Evolutionary conservation across 2,888 invertebrate species (phyloP).

Genomic region (Cynaeus angustus): DNA sequence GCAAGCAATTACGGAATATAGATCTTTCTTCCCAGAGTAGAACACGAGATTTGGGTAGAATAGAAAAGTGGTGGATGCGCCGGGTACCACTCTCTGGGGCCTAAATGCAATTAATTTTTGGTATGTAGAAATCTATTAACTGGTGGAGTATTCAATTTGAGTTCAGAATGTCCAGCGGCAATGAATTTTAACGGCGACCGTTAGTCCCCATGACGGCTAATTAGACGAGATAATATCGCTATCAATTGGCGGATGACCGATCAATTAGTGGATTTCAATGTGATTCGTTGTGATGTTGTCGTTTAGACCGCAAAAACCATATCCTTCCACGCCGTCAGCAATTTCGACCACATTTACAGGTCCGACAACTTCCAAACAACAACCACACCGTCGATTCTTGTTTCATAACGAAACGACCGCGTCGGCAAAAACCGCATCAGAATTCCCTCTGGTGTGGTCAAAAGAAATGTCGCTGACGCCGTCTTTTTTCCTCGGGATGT

Average conservation of each 20-base stretch:
- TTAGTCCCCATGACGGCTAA: slow-evolving; percentile 41
- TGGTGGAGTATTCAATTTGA: slow-evolving; percentile 36
- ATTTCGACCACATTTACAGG: slow-evolving; percentile 48
- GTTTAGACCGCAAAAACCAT: slow-evolving; percentile 51
- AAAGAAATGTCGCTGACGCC: slow-evolving; percentile 25
- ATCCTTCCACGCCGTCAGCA: slow-evolving; percentile 53
- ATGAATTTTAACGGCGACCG: slow-evolving; percentile 42
- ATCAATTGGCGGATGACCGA: slow-evolving; percentile 45
- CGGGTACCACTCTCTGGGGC: not conserved
- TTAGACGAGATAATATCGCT: slow-evolving; percentile 47
- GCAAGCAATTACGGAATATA: not conserved
- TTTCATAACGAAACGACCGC: slow-evolving; percentile 26
- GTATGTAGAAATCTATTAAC: slow-evolving; percentile 30
- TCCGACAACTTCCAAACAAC: slow-evolving; percentile 27
- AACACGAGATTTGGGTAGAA: too few species aligned
- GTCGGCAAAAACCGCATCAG: slow-evolving; percentile 22
- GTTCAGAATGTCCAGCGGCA: slow-evolving; percentile 25
- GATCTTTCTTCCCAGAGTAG: too few species aligned
- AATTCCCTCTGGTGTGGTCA: slow-evolving; percentile 28
- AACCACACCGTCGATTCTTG: slow-evolving; percentile 18
- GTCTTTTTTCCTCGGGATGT: slow-evolving; percentile 8
- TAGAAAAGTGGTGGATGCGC: too few species aligned
- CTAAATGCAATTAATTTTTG: slow-evolving; percentile 38
- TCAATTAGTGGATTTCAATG: slow-evolving; percentile 43
- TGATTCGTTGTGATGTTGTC: slow-evolving; percentile 27